These are phyloP conservation scores for Phaethon lepturus DNA, from an alignment of 2,113 vertebrate genomes.

Conservation along the genomic window DNA sequence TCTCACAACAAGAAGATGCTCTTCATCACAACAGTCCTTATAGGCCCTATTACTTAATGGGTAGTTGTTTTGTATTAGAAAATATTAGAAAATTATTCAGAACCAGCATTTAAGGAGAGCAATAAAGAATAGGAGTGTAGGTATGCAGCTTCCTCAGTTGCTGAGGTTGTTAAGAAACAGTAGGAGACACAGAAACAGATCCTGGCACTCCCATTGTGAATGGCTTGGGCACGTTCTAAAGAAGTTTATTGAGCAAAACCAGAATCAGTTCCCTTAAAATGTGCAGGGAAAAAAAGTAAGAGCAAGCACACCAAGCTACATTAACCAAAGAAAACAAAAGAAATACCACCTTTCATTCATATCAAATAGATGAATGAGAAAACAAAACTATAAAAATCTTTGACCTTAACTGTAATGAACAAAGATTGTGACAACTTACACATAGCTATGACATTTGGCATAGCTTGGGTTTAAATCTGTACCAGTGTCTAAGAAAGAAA, in stretches of 20 bases:
- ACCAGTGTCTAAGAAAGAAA: neutral
- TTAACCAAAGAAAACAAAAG: neutral
- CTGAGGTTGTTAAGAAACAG: neutral
- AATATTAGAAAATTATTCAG: neutral
- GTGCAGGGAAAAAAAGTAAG: neutral
- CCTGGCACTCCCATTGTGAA: neutral
- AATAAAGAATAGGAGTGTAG: neutral
- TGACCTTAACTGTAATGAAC: neutral
- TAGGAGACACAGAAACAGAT: slow-evolving; percentile 11
- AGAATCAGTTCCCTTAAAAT: neutral
- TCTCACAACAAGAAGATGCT: neutral
- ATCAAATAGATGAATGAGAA: neutral
- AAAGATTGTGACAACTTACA: neutral
- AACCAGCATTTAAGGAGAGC: neutral
- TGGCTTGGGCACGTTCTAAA: neutral
- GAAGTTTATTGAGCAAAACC: slow-evolving; percentile 35
- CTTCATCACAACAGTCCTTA: neutral
- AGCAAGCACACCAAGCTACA: neutral
- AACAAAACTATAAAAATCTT: neutral
- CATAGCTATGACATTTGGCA: neutral
- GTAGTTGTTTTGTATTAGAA: neutral
- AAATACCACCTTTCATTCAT: neutral
- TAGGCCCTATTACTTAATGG: neutral
- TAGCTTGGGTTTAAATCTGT: neutral
- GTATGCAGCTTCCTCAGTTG: neutral